These are phyloP conservation scores for Trichacis sp. DNA, from an alignment of 2,888 invertebrate genomes.

Conservation along the genomic window DNA sequence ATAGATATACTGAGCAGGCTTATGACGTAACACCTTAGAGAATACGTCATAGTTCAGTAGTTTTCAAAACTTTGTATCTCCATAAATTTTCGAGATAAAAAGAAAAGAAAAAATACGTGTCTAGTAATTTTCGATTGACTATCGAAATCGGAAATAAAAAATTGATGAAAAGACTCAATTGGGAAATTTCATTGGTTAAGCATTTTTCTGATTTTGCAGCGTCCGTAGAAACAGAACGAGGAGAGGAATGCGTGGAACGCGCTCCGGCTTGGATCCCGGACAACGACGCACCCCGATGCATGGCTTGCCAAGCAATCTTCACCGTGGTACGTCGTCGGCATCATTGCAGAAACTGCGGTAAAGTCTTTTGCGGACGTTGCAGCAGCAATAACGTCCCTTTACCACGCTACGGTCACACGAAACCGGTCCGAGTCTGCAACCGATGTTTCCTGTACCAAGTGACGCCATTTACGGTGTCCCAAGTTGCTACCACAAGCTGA, in stretches of 20 bases:
- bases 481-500: conserved; percentile 64
- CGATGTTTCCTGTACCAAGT: conserved; percentile 84
- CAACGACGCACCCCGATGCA: conserved; percentile 90
- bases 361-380: conserved; percentile 95
- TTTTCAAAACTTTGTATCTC: too few relatives aligned
- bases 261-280: conserved; percentile 97
- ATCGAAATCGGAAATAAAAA: too few relatives aligned
- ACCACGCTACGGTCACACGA: conserved; percentile 91
- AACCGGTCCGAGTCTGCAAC: conserved; percentile 95
- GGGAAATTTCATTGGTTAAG: too few relatives aligned
- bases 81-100: too few relatives aligned
- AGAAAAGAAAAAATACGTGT: too few relatives aligned
- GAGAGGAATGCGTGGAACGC: conserved; percentile 66
- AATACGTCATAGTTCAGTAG: too few relatives aligned
- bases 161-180: too few relatives aligned
- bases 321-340: conserved; percentile 95
- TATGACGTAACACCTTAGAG: too few relatives aligned
- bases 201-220: conserved; percentile 48
- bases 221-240: conserved; percentile 61
- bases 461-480: conserved; percentile 73
- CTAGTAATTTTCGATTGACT: too few relatives aligned
- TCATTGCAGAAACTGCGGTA: conserved; percentile 97
- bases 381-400: conserved; percentile 93
- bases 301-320: conserved; percentile 92
- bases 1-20: too few relatives aligned